A percentile compares a stretch with the other conserved stretches of the same genome.
Evolutionary conservation across 1,140 invertebrate species (phyloP).

Genomic region (Bombus turneri): DNA sequence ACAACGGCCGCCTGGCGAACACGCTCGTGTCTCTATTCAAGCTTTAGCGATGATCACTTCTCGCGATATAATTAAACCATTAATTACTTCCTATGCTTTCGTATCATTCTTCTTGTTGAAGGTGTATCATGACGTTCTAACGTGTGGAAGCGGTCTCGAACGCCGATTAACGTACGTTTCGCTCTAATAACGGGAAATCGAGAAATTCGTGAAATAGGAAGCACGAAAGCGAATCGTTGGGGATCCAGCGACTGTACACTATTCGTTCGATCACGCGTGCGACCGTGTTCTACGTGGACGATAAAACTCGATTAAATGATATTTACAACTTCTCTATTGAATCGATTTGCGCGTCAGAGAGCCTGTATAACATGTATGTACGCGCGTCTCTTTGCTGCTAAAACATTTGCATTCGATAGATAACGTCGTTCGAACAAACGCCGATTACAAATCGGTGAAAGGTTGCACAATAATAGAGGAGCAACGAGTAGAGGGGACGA

Average conservation of each 20-base stretch:
- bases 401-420: conserved; percentile 2
- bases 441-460: conserved; percentile 14
- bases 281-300: conserved; percentile 10
- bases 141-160: not conserved
- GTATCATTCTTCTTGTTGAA: conserved; percentile 12
- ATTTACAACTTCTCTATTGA: conserved; percentile 29
- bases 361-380: not conserved
- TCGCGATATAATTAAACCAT: not conserved
- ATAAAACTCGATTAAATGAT: conserved; percentile 36
- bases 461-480: not conserved
- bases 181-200: conserved; percentile 54
- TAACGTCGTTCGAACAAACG: conserved; percentile 11
- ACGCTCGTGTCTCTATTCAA: not conserved
- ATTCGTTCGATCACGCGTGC: conserved; percentile 43
- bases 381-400: not conserved
- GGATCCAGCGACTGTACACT: conserved; percentile 18
- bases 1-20: not conserved
- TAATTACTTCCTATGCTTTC: conserved; percentile 26
- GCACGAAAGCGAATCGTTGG: conserved; percentile 42
- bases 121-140: not conserved
- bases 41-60: not conserved
- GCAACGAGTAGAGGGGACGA: not conserved
- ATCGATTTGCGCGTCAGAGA: conserved; percentile 1
- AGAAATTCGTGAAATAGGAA: conserved; percentile 41
- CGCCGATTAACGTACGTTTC: conserved; percentile 35